These are phyloP conservation scores for Luperina nickerlii DNA, from an alignment of 2,888 invertebrate genomes.

Conservation along the genomic window DNA sequence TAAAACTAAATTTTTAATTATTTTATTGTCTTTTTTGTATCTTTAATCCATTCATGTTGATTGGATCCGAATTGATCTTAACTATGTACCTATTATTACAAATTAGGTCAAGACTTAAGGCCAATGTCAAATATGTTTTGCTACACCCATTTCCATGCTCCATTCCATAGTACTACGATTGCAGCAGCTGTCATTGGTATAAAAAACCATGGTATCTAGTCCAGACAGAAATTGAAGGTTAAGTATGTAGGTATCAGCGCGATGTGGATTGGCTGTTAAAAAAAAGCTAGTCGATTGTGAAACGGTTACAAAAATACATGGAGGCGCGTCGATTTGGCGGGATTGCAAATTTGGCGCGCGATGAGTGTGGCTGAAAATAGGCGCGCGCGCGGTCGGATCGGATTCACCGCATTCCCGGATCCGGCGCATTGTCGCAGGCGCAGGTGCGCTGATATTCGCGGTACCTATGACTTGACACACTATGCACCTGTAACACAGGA, in stretches of 20 bases:
- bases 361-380: conserved; percentile 86
- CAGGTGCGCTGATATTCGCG: conserved; percentile 70
- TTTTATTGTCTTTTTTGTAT: neutral
- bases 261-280: conserved; percentile 67
- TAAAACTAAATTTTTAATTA: neutral
- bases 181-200: conserved; percentile 16
- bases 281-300: conserved; percentile 83
- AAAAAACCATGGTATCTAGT: conserved; percentile 39
- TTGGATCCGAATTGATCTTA: conserved; percentile 35
- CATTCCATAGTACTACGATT: conserved; percentile 37
- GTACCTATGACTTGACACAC: conserved; percentile 1
- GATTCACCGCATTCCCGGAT: conserved; percentile 87
- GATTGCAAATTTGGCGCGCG: conserved; percentile 90
- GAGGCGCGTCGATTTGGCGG: conserved; percentile 87
- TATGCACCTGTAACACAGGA: neutral
- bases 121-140: conserved; percentile 86
- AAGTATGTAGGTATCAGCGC: conserved; percentile 67
- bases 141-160: conserved; percentile 58
- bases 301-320: conserved; percentile 87
- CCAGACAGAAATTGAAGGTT: conserved; percentile 67
- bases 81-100: conserved; percentile 60
- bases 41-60: conserved; percentile 6
- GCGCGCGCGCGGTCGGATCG: conserved; percentile 84
- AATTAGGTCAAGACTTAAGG: conserved; percentile 82
- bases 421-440: conserved; percentile 73